Evolutionary conservation across 1,140 invertebrate genomes (phyloP), one percentile per base, ranked within the genome.

Genomic region (Caenorhabditis inopinata): DNA sequence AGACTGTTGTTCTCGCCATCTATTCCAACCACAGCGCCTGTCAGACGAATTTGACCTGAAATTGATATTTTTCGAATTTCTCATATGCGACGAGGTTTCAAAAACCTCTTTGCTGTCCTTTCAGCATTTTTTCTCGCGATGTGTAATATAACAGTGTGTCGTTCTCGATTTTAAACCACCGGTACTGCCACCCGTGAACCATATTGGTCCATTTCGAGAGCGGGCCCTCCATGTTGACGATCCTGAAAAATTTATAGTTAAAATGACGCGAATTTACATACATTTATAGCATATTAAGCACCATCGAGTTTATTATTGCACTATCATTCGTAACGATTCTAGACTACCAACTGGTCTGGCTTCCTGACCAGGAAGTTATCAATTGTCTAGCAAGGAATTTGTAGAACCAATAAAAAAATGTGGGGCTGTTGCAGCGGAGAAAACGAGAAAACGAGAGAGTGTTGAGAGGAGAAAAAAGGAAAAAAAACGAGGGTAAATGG

Each of bases 161-260:
- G 21, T 88, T 87, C 38, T 99, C 96, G 83, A 99, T 90, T 82
- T 99, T 96, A 91, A 99, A 99, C 95, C 96, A 99, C 5, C 79
- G 46, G 35, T 81, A 81, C 35, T 81, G 80, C 80, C 80, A 81
- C 16, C 80, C 80, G 38, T 99, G 97, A 92, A 99, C 96, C 84
- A 99, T 95, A 92, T 99, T 99, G 79, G 97, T 99, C 97, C 96
- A 99, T 92, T 99, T 99, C 90, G 94, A 97, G 51, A 99, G 90
- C n/a, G 95, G 95, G 83, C 97, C 97, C 91, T 99, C 96, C 93
- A 98, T 89, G 73, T 29, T 35, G 29, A 49, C 18, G 35, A 12
- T 74, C 16, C 27, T 75, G 45, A 48, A 47, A 48, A n/a, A n/a
- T n/a, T n/a, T n/a, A n/a, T n/a, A n/a, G n/a, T n/a, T n/a, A n/a